A percentile compares a stretch with the other conserved stretches of the same genome.
phyloP scores from a whole-genome alignment of 1,140 invertebrate species.

The Drosophila lacertosa region DNA sequence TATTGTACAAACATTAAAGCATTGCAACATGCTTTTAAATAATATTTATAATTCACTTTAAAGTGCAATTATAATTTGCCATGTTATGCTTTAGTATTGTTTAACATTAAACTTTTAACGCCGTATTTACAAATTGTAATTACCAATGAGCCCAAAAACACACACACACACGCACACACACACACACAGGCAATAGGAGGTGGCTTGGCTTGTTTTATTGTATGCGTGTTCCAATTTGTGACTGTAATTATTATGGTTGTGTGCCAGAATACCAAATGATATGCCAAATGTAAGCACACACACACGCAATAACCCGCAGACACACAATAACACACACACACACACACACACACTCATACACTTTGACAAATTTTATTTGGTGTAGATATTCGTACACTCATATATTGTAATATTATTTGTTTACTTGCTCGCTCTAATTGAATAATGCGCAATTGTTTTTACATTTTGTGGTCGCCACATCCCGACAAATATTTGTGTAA shows the following conservation, averaged over 20 bases:
- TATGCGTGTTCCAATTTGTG: constrained; percentile 28
- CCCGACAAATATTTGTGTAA: constrained; percentile 44
- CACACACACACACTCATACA: background rate
- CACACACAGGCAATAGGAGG: background rate
- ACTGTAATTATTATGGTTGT: constrained; percentile 56
- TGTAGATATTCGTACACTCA: background rate
- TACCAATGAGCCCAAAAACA: constrained; percentile 21
- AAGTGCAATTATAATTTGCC: constrained; percentile 13
- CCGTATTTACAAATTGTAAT: constrained; percentile 29
- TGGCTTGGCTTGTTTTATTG: background rate
- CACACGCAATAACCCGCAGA: constrained; percentile 11
- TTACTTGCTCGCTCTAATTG: constrained; percentile 39
- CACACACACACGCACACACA: background rate
- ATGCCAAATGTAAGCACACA: constrained; percentile 20
- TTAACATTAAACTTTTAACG: constrained; percentile 1
- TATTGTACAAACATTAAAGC: background rate
- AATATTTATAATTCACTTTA: constrained; percentile 12
- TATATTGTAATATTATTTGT: constrained; percentile 35
- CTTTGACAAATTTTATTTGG: background rate
- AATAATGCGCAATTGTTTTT: constrained; percentile 72
- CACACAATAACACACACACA: background rate
- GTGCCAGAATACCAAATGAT: constrained; percentile 24
- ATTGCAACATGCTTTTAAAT: too few species aligned
- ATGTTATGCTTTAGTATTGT: constrained; percentile 26
- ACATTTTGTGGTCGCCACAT: constrained; percentile 50